Conservation (phyloP, 2,113 vertebrate genomes). For the Erythrocercus mccallii region DNA sequence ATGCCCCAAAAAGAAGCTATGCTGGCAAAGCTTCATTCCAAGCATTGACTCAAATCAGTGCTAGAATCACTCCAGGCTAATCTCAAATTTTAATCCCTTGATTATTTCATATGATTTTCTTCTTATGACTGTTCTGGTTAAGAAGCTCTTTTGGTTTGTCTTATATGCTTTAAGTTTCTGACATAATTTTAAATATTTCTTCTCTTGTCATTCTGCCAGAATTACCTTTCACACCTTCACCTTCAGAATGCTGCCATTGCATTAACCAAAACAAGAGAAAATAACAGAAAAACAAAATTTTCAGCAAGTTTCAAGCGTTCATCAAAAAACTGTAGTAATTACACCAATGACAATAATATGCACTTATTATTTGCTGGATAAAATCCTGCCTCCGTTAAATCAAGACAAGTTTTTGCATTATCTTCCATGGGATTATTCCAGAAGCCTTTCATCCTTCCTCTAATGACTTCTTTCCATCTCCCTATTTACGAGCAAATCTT, state of each 20-base stretch:
- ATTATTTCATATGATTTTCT: neutral
- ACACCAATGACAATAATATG: neutral
- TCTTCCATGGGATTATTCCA: neutral
- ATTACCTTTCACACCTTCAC: neutral
- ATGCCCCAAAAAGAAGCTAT: neutral
- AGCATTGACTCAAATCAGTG: neutral
- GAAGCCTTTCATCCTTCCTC: neutral
- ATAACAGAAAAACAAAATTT: neutral
- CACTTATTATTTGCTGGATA: neutral
- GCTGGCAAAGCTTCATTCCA: neutral
- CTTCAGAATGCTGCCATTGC: neutral
- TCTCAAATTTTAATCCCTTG: neutral
- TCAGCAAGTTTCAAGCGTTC: neutral
- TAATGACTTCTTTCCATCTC: neutral
- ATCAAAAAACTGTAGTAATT: neutral
- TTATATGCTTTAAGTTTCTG: neutral
- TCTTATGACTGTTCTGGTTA: neutral
- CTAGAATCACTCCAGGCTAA: neutral
- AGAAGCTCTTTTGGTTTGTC: neutral
- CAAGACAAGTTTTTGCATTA: neutral
- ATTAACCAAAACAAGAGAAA: neutral
- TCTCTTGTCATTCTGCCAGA: neutral
- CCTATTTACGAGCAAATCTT: neutral
- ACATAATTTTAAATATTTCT: neutral
- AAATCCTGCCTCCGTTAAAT: neutral